Percentiles rank a stretch among this genome's conserved stretches.
Conservation (phyloP, 30 jellyfish, hydroid and myxozoan species). For the Cassiopea andromeda region DNA sequence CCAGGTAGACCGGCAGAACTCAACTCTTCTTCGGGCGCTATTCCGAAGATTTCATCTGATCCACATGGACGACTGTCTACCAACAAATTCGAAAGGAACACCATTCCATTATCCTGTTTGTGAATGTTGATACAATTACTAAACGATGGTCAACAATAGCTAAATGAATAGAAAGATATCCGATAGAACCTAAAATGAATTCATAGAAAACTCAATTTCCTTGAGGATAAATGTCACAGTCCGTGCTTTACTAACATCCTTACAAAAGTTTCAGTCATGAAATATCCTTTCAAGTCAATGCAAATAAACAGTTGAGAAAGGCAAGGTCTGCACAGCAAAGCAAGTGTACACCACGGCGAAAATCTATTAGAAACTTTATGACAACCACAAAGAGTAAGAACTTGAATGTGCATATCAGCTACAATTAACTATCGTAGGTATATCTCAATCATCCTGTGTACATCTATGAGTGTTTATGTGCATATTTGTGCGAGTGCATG, state of each 20-base stretch:
- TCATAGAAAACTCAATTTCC: no score
- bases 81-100: conserved; percentile 65
- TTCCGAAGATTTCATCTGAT: background rate
- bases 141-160: background rate
- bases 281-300: no score
- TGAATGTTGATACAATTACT: background rate
- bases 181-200: no score
- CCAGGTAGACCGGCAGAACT: background rate
- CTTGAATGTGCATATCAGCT: no score
- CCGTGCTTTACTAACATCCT: background rate
- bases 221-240: background rate
- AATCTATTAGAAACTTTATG: no score
- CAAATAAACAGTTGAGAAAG: no score
- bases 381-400: no score
- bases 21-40: background rate
- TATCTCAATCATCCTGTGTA: background rate
- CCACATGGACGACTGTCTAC: conserved; percentile 70
- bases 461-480: background rate
- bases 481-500: conserved; percentile 19
- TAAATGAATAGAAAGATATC: no score
- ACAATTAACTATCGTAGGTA: no score
- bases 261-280: no score
- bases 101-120: conserved; percentile 67
- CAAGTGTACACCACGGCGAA: no score
- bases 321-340: no score